Evolutionary conservation across 2,888 invertebrate genomes (phyloP).

Genomic region (Stegana nigrithorax): DNA sequence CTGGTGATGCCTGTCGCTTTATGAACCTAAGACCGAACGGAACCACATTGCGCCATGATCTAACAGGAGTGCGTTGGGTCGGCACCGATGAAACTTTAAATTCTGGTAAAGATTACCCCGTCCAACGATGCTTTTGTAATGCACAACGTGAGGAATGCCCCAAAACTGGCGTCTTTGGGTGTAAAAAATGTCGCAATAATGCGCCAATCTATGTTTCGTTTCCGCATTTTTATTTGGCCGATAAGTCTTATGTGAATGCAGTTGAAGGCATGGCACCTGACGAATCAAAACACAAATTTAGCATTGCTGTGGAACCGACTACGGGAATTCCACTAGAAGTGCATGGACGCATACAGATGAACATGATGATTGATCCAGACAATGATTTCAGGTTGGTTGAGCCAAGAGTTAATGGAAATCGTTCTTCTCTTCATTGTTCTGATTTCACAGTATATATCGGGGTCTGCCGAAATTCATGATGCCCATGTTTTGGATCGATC

Average conservation of each 20-base stretch:
- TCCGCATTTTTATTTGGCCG: conserved; percentile 85
- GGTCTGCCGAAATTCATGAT: conserved; percentile 72
- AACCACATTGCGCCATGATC: conserved; percentile 39
- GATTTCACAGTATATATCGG: conserved; percentile 71
- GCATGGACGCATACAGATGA: conserved; percentile 82
- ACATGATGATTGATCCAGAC: conserved; percentile 73
- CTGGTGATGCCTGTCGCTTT: conserved; percentile 84
- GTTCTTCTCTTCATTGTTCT: too few relatives aligned
- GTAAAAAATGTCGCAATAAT: conserved; percentile 79
- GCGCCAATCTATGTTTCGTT: conserved; percentile 86
- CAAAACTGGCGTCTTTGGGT: conserved; percentile 76
- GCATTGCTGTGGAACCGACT: conserved; percentile 77
- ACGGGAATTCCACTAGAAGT: conserved; percentile 84
- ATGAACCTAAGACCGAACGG: conserved; percentile 66
- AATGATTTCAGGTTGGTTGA: conserved; percentile 71
- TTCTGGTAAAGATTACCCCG: conserved; percentile 74
- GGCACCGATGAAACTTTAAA: conserved; percentile 78
- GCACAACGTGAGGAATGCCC: conserved; percentile 70
- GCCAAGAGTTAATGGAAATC: too few relatives aligned
- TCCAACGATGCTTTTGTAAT: conserved; percentile 78
- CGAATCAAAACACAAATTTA: conserved; percentile 75
- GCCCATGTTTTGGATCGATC: conserved; percentile 84
- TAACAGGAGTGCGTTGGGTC: conserved; percentile 64
- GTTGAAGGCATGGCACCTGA: conserved; percentile 78
- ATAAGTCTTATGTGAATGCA: conserved; percentile 74